These are phyloP conservation scores for Macaria notata DNA, from an alignment of 2,888 invertebrate species.

Conservation along the genomic window DNA sequence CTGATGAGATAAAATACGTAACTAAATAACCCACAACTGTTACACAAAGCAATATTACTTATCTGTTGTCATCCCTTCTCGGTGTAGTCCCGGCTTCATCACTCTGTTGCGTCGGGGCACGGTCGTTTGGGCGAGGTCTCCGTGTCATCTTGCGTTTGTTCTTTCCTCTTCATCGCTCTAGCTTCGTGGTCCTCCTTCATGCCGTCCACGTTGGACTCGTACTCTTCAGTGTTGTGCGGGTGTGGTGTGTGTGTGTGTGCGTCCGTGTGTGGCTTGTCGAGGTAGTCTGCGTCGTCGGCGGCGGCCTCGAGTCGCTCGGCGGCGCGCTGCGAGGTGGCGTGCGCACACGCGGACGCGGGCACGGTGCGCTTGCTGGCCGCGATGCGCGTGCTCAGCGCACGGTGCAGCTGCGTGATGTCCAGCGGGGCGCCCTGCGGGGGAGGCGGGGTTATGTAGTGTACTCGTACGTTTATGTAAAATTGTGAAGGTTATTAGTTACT, in stretches of 20 bases:
- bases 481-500: too few species aligned
- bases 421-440: conserved; percentile 63
- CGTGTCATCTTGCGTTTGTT: conserved; percentile 60
- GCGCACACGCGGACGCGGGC: conserved; percentile 40
- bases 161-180: conserved; percentile 64
- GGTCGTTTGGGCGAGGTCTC: conserved; percentile 72
- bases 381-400: conserved; percentile 61
- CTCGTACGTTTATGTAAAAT: too few species aligned
- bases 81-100: conserved; percentile 37
- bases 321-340: conserved; percentile 56
- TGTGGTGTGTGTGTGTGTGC: conserved; percentile 9
- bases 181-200: conserved; percentile 48
- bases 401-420: conserved; percentile 65
- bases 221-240: conserved; percentile 53
- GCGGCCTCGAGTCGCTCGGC: conserved; percentile 64
- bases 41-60: background rate
- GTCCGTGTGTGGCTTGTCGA: conserved; percentile 44
- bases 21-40: too few species aligned
- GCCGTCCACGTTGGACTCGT: conserved; percentile 49
- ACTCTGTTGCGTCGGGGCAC: conserved; percentile 67
- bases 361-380: conserved; percentile 50
- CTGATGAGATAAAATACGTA: too few species aligned
- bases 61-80: conserved; percentile 8
- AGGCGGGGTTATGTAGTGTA: too few species aligned
- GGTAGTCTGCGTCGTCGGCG: conserved; percentile 52